Evolutionary conservation across 2,797 vertebrate species (phyloP).

Genomic region (Threskiornis aethiopicus): DNA sequence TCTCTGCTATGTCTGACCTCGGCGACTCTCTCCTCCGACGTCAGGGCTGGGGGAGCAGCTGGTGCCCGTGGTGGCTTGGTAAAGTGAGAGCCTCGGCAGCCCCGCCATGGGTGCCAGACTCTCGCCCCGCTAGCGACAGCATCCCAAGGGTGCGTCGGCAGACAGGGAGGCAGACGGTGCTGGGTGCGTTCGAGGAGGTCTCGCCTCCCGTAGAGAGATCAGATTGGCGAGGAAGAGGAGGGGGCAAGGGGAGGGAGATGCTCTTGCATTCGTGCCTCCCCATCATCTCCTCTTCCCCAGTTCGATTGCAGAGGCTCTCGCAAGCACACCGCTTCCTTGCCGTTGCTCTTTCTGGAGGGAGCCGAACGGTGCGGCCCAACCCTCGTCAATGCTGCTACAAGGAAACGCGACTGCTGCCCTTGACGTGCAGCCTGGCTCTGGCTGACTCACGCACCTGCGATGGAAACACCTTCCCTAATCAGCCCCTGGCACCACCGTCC

Average conservation of each 20-base stretch:
- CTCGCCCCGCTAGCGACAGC: not conserved
- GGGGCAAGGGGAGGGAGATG: not conserved
- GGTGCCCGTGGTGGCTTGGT: not conserved
- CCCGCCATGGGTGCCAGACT: not conserved
- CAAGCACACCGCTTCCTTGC: fast-evolving
- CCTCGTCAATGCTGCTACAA: fast-evolving
- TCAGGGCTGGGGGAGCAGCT: not conserved
- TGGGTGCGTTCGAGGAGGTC: not conserved
- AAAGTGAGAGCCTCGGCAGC: not conserved
- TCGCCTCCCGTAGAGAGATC: not conserved
- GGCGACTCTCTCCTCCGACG: not conserved
- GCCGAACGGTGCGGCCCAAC: not conserved
- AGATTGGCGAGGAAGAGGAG: not conserved
- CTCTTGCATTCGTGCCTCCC: fast-evolving
- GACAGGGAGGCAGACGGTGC: not conserved
- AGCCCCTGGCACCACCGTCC: fast-evolving
- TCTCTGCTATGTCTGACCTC: not conserved
- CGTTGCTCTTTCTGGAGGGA: not conserved
- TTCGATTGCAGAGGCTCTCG: not conserved
- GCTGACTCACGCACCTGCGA: not conserved
- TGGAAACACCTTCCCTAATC: not conserved
- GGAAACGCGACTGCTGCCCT: not conserved
- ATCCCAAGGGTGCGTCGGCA: not conserved
- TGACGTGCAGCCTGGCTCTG: not conserved
- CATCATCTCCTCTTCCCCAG: not conserved